Conservation (phyloP, 2,797 vertebrate genomes). For the Potorous gilbertii region DNA sequence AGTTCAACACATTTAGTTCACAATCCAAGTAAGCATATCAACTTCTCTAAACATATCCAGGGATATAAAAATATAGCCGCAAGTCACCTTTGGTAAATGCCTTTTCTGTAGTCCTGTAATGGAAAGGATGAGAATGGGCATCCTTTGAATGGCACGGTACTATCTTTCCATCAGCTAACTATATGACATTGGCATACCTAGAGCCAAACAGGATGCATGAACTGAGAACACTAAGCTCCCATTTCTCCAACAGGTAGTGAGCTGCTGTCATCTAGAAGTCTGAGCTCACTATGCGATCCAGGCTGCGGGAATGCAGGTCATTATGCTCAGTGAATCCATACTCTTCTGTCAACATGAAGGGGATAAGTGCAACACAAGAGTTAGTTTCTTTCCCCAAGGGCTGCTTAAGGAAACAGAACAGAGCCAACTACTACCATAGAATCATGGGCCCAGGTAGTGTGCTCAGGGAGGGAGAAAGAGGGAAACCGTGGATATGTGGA, state of each 20-base stretch:
- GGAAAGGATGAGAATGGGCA: neutral
- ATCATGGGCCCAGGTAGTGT: too few relatives aligned
- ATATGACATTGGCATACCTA: neutral
- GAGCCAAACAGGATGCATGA: neutral
- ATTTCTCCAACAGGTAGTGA: neutral
- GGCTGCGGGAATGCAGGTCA: neutral
- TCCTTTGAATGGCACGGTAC: too few relatives aligned
- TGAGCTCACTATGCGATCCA: neutral
- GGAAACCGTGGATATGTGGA: too few relatives aligned
- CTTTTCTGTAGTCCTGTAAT: neutral
- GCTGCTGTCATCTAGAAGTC: neutral
- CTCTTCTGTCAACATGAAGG: neutral
- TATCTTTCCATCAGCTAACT: neutral
- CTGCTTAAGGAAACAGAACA: too few relatives aligned
- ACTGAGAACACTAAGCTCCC: neutral
- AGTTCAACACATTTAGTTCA: too few relatives aligned
- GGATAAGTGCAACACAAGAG: neutral
- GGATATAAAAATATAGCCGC: neutral
- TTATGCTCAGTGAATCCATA: neutral
- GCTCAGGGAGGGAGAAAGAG: too few relatives aligned
- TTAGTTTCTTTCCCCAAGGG: accelerated
- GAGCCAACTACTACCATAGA: too few relatives aligned
- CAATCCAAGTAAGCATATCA: too few relatives aligned
- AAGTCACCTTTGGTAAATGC: neutral
- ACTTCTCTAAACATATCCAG: neutral